phyloP scores from a whole-genome alignment of 1,140 invertebrate genomes.

The Nymphalis io region DNA sequence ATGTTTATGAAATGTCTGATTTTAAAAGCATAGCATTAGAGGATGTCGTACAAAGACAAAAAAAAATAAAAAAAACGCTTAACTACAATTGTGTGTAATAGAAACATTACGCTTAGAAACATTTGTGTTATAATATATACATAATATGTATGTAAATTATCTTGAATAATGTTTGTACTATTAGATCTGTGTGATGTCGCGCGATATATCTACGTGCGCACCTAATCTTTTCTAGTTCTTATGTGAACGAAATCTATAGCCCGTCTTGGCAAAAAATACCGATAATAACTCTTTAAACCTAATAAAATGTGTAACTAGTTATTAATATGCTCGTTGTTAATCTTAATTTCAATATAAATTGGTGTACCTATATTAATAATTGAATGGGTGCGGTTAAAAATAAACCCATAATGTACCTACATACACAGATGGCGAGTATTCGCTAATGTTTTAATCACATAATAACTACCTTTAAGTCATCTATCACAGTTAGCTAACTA shows the following conservation, averaged over 20 bases:
- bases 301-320: slow-evolving; percentile 51
- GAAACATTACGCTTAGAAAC: slow-evolving; percentile 75
- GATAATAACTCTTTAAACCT: slow-evolving; percentile 46
- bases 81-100: slow-evolving; percentile 72
- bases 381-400: slow-evolving; percentile 20
- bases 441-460: slow-evolving; percentile 31
- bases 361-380: slow-evolving; percentile 39
- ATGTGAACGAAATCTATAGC: slow-evolving; percentile 37
- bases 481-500: slow-evolving; percentile 49
- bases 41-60: slow-evolving; percentile 56
- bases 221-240: slow-evolving; percentile 39
- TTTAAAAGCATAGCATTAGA: slow-evolving; percentile 61
- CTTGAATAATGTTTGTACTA: slow-evolving; percentile 51
- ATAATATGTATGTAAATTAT: slow-evolving; percentile 51
- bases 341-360: slow-evolving; percentile 39
- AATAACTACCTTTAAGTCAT: slow-evolving; percentile 33
- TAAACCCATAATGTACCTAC: slow-evolving; percentile 21
- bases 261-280: slow-evolving; percentile 36
- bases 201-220: slow-evolving; percentile 34
- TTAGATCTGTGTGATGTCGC: slow-evolving; percentile 50
- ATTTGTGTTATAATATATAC: slow-evolving; percentile 64
- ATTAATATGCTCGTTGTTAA: slow-evolving; percentile 45
- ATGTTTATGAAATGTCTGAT: slow-evolving; percentile 51
- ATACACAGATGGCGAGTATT: slow-evolving; percentile 23
- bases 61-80: slow-evolving; percentile 67